Evolutionary conservation across 1,140 invertebrate species (phyloP).

Genomic region (Aricia agestis): DNA sequence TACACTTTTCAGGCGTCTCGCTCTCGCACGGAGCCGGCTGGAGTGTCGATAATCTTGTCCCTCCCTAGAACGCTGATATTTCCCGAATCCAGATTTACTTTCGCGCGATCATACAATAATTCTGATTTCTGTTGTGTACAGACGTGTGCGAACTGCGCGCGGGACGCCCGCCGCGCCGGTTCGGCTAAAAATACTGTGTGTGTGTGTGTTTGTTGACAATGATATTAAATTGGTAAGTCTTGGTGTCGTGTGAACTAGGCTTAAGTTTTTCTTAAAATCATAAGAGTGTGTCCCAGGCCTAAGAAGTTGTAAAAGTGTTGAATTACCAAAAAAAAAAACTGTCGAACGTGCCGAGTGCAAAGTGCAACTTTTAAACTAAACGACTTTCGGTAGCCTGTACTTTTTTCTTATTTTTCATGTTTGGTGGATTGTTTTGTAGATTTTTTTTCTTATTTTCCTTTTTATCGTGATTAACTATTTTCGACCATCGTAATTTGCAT

Average conservation of each 20-base stretch:
- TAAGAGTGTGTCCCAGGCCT: not conserved
- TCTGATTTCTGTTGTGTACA: slow-evolving; percentile 27
- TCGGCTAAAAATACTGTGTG: slow-evolving; percentile 36
- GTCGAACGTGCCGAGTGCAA: not conserved
- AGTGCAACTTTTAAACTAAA: too few relatives aligned
- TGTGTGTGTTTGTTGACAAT: slow-evolving; percentile 41
- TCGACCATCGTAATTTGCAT: too few relatives aligned
- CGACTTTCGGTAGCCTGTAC: too few relatives aligned
- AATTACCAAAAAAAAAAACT: not conserved
- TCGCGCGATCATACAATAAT: slow-evolving; percentile 38
- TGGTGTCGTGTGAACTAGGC: slow-evolving; percentile 42
- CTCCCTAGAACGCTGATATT: slow-evolving; percentile 41
- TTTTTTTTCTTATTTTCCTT: too few relatives aligned
- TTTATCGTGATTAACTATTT: too few relatives aligned
- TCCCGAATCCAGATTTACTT: slow-evolving; percentile 51
- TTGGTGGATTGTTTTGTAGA: too few relatives aligned
- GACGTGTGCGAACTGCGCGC: slow-evolving; percentile 37
- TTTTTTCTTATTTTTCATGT: too few relatives aligned
- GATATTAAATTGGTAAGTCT: slow-evolving; percentile 60
- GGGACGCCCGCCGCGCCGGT: slow-evolving; percentile 33
- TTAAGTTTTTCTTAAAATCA: not conserved
- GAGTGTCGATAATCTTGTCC: slow-evolving; percentile 22
- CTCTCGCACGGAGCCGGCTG: not conserved
- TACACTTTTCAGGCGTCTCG: not conserved
- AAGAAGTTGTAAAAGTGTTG: not conserved